Base-by-base conservation (phyloP, 2,113 vertebrate genomes). In the Pseudorasbora parva region DNA sequence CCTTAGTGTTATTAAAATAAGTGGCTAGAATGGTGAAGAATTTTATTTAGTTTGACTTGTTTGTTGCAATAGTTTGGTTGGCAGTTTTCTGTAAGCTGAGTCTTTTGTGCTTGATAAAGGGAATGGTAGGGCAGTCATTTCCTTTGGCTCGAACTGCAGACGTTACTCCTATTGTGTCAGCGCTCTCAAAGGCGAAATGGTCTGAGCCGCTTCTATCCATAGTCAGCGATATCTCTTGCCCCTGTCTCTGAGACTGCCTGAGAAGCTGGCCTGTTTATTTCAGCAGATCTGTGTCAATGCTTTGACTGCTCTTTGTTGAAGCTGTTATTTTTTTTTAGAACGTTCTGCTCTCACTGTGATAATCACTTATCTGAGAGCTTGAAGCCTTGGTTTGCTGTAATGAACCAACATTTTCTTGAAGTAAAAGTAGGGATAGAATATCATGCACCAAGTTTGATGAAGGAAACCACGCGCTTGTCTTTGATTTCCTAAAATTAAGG, bases 141-240 rank as follows among this genome's bases (percentile, higher is more conserved):
- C n/a, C 21, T 73, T 76, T 72, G 73, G 21, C 73, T 54, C 19
- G 27, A 45, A 14, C 56, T 45, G 30, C 45, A 68, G 78, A 45
- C 72, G 17, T 62, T 51, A 51, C 43, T 64, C 43, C 23, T 69
- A 60, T 79, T 79, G 37, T 79, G 59, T 64, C 76, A 62, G n/a
- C 41, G 0, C 59, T 64, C 77, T 64, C 41, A 79, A 47, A 45
- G 41, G 77, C n/a, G 2, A 21, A 60, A 64, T 30, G 11, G 49
- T 30, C 47, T 49, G 62, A 54, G 54, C 54, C 23, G 25, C 9
- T 15, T 66, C 43, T 66, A 11, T 62, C 59, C 15, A 27, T 8
- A 80, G 60, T 66, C 78, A 49, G 78, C 60, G 60, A 66, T 66
- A 80, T 66, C 41, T 8, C 21, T 14, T 62, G 56, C 14, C 37